Evolutionary conservation across 2,113 vertebrate genomes (phyloP).

Genomic region (Picathartes gymnocephalus): DNA sequence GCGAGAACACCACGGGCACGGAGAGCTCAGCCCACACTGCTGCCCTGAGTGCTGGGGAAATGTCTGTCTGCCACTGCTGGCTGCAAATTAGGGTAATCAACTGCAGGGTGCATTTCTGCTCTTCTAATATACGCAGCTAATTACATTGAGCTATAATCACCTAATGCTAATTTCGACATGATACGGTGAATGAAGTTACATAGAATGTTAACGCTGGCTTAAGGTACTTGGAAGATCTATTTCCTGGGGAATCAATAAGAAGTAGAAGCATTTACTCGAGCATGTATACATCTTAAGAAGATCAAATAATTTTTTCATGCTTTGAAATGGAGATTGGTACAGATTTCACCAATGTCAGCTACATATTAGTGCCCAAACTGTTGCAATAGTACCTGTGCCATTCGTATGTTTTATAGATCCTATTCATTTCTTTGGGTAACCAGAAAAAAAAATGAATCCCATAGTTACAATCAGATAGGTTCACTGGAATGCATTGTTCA

Average conservation of each 20-base stretch:
- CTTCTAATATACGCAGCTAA: neutral
- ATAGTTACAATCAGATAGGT: neutral
- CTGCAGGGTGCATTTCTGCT: neutral
- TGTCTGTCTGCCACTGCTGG: neutral
- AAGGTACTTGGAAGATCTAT: neutral
- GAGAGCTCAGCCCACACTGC: neutral
- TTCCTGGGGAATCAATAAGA: neutral
- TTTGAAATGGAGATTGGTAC: neutral
- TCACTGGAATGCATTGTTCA: neutral
- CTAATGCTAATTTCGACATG: neutral
- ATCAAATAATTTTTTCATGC: neutral
- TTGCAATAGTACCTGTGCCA: neutral
- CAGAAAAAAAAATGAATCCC: neutral
- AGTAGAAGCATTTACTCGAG: neutral
- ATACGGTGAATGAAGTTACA: neutral
- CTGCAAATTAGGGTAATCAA: neutral
- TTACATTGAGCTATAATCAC: neutral
- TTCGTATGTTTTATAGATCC: neutral
- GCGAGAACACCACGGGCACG: fast-evolving
- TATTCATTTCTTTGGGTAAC: neutral
- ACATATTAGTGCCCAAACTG: neutral
- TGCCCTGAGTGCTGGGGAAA: neutral
- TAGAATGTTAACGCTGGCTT: neutral
- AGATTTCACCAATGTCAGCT: neutral
- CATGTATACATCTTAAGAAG: neutral